Evolutionary conservation across 2,797 vertebrate species (phyloP).

Genomic region (Pseudochaenichthys georgianus): DNA sequence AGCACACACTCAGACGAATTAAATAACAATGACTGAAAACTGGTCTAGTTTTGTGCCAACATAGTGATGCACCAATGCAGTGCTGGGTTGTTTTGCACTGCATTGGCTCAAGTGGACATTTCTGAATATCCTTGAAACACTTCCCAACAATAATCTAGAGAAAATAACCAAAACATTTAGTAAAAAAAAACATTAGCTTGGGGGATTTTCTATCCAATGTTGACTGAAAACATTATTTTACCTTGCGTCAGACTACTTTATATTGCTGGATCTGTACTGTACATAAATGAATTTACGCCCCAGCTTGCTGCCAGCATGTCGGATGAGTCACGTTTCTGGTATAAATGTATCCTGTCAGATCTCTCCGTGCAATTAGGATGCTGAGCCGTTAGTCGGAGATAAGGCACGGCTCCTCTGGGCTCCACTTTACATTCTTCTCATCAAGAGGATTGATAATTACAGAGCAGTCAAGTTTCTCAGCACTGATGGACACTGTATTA

Average conservation of each 20-base stretch:
- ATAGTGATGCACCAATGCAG: not conserved
- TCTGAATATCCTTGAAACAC: not conserved
- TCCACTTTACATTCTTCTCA: constrained; percentile 71
- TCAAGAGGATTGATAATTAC: constrained; percentile 82
- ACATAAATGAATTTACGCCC: constrained; percentile 28
- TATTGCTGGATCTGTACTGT: constrained; percentile 18
- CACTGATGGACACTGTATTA: constrained; percentile 36
- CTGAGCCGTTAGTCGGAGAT: constrained; percentile 79
- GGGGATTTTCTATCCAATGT: not conserved
- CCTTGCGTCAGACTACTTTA: not conserved
- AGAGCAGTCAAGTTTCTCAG: constrained; percentile 52
- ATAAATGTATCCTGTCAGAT: constrained; percentile 81
- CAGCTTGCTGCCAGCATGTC: constrained; percentile 46
- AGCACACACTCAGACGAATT: too few species aligned
- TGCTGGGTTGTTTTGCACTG: not conserved
- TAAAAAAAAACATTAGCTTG: not conserved
- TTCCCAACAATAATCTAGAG: not conserved
- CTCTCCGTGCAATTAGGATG: constrained; percentile 79
- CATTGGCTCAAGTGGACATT: not conserved
- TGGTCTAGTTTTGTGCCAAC: constrained; percentile 1
- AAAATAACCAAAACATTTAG: not conserved
- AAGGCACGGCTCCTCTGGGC: constrained; percentile 73
- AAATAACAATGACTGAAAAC: constrained; percentile 10
- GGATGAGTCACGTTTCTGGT: constrained; percentile 66
- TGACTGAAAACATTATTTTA: constrained; percentile 3